phyloP scores from a whole-genome alignment of 2,113 vertebrate species.

The Lynx canadensis region DNA sequence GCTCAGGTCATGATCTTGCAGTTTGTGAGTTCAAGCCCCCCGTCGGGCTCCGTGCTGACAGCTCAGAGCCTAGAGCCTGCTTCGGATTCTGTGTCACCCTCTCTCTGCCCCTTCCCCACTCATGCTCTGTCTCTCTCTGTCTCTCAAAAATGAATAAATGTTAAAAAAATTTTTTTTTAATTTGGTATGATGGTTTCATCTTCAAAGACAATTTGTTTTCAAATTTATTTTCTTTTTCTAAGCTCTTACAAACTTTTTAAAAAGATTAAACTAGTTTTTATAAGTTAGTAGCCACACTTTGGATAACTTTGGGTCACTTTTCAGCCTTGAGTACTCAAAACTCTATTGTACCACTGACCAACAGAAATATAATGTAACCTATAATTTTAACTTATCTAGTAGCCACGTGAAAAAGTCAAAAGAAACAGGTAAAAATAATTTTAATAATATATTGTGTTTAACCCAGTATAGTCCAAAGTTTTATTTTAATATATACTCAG shows the following conservation, averaged over 20 bases:
- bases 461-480: background rate
- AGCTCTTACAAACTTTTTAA: background rate
- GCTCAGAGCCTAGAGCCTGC: too few relatives aligned
- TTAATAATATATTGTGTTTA: constrained; percentile 43
- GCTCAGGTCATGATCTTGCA: too few relatives aligned
- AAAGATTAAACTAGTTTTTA: background rate
- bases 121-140: too few relatives aligned
- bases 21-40: too few relatives aligned
- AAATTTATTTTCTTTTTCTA: background rate
- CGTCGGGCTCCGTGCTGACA: too few relatives aligned
- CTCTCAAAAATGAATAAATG: too few relatives aligned
- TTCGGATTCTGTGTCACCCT: too few relatives aligned
- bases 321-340: background rate
- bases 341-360: background rate
- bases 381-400: constrained; percentile 20
- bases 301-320: background rate
- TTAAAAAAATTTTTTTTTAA: too few relatives aligned
- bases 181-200: background rate
- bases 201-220: background rate
- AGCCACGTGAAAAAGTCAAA: background rate
- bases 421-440: background rate
- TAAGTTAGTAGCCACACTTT: background rate
- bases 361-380: background rate
- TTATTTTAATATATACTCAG: background rate
- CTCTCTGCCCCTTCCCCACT: too few relatives aligned